Percentiles rank a stretch among this genome's conserved stretches.
Conservation (phyloP, 1,140 invertebrate genomes). For the Neelides sp. region DNA sequence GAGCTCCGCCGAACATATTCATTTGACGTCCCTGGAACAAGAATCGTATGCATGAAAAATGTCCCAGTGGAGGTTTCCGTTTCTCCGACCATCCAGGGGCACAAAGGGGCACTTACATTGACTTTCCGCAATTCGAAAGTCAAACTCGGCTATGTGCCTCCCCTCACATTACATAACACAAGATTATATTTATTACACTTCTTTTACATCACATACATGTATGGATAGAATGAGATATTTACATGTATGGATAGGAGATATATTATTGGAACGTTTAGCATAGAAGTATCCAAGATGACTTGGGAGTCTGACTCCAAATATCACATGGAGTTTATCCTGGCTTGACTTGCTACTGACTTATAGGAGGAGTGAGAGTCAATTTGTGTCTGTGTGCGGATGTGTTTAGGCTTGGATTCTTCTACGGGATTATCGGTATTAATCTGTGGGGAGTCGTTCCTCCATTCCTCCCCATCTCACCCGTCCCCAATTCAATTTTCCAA, state of each 20-base stretch:
- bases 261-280: background rate
- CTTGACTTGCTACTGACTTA: background rate
- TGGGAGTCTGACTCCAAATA: background rate
- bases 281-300: background rate
- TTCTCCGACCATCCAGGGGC: too few relatives aligned
- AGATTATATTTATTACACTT: too few relatives aligned
- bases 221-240: background rate
- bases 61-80: constrained; percentile 27
- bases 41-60: constrained; percentile 32
- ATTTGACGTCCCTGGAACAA: constrained; percentile 2
- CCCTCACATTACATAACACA: too few relatives aligned
- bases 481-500: constrained; percentile 31
- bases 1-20: background rate
- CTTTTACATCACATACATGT: too few relatives aligned
- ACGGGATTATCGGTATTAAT: constrained; percentile 31
- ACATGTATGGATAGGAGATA: background rate
- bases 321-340: background rate
- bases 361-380: background rate
- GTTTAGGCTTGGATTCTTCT: background rate
- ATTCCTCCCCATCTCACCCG: constrained; percentile 1
- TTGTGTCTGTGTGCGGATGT: background rate
- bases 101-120: too few relatives aligned
- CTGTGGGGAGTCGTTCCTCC: constrained; percentile 28
- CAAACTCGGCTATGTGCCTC: too few relatives aligned
- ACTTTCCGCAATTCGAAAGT: too few relatives aligned